Evolutionary conservation across 1,140 invertebrate species (phyloP).

Genomic region (Diorhabda elongata): DNA sequence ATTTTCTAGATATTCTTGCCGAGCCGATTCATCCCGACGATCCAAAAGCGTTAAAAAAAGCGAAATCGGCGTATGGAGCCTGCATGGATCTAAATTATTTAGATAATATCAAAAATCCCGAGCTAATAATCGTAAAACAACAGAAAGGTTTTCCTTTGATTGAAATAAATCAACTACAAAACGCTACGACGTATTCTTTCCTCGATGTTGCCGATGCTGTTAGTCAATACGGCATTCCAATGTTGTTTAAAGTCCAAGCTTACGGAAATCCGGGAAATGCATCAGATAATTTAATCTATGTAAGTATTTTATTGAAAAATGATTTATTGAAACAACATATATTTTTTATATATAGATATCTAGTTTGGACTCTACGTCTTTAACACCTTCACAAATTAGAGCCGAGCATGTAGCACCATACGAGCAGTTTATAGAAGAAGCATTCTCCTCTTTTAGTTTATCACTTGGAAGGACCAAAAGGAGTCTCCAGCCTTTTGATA

Average conservation of each 20-base stretch:
- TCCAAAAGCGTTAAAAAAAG: conserved; percentile 35
- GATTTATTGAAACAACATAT: not conserved
- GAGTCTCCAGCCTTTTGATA: conserved; percentile 25
- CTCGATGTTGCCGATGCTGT: conserved; percentile 34
- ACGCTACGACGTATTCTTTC: conserved; percentile 30
- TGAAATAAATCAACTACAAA: not conserved
- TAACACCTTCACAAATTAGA: conserved; percentile 22
- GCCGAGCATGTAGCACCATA: conserved; percentile 14
- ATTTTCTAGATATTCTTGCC: conserved; percentile 33
- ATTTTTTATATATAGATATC: conserved; percentile 9
- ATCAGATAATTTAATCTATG: conserved; percentile 29
- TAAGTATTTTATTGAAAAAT: conserved; percentile 20
- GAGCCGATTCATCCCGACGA: conserved; percentile 15
- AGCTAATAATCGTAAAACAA: conserved; percentile 19
- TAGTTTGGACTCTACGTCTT: conserved; percentile 1
- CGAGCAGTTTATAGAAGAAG: conserved; percentile 29
- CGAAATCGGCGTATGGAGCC: conserved; percentile 33
- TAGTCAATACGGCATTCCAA: conserved; percentile 35
- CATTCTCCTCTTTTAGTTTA: conserved; percentile 15
- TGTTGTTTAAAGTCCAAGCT: conserved; percentile 32
- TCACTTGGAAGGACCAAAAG: not conserved
- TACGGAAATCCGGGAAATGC: conserved; percentile 24
- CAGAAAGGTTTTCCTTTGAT: conserved; percentile 30
- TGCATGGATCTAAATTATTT: conserved; percentile 27
- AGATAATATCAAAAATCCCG: conserved; percentile 19